phyloP scores from a whole-genome alignment of 2,797 vertebrate species.

The Enteromius unitaeniatus region DNA sequence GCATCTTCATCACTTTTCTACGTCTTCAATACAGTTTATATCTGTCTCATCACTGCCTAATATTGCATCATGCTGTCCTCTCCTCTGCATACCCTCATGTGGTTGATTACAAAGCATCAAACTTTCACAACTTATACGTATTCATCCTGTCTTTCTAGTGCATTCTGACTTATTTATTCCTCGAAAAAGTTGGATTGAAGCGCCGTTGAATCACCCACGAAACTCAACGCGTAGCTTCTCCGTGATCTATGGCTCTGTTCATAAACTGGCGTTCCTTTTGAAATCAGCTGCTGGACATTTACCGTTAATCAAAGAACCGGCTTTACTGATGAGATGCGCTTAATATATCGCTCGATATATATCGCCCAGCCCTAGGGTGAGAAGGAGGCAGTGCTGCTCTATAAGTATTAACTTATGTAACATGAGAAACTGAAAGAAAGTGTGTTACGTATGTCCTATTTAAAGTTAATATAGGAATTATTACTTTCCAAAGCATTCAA shows the following conservation, averaged over 20 bases:
- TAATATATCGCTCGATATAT: no score
- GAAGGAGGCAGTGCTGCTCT: no score
- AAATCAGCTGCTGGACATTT: no score
- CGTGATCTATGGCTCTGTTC: no score
- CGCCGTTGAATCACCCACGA: no score
- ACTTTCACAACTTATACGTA: not conserved
- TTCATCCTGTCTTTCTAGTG: not conserved
- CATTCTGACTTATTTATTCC: not conserved
- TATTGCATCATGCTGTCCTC: not conserved
- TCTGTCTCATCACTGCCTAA: not conserved
- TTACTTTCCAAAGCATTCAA: not conserved
- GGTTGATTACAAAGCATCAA: not conserved
- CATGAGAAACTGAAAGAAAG: no score
- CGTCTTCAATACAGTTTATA: not conserved
- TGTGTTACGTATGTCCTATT: no score
- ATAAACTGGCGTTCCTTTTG: no score
- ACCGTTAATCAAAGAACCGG: no score
- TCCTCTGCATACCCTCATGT: not conserved
- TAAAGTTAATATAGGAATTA: not conserved
- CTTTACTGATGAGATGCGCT: no score
- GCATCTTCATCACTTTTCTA: not conserved
- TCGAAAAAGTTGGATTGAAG: not conserved
- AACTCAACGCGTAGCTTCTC: no score
- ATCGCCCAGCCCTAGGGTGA: not conserved
- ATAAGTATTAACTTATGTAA: no score